Percentiles rank a stretch among this genome's conserved stretches.
Conservation (phyloP, 1,140 invertebrate genomes). For the Diplogasteroides magnus region DNA sequence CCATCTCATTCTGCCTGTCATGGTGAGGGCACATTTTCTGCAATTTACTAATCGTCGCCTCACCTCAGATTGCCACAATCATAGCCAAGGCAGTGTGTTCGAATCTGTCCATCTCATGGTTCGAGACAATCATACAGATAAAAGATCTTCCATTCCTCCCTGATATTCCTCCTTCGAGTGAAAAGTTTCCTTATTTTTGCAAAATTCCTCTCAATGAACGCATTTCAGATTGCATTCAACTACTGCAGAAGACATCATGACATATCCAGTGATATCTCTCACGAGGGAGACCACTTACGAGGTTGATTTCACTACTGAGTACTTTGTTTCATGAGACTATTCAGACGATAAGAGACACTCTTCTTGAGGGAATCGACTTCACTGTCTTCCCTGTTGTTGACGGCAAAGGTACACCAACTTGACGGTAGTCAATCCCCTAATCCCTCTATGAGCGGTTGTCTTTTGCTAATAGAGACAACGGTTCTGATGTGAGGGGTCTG, state of each 20-base stretch:
- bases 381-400: conserved; percentile 51
- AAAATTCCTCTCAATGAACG: background rate
- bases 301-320: no score
- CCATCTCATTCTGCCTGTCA: conserved; percentile 89
- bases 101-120: conserved; percentile 86
- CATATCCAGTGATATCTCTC: conserved; percentile 41
- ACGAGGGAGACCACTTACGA: conserved; percentile 43
- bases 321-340: no score
- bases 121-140: conserved; percentile 95
- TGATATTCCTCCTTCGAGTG: conserved; percentile 52
- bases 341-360: conserved; percentile 39
- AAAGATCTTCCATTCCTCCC: conserved; percentile 73
- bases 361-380: conserved; percentile 44
- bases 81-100: conserved; percentile 88
- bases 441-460: no score
- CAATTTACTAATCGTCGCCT: background rate
- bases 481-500: no score
- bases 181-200: background rate
- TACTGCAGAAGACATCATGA: conserved; percentile 53
- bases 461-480: no score
- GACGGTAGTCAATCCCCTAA: no score
- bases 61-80: conserved; percentile 74
- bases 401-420: conserved; percentile 31
- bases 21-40: conserved; percentile 59
- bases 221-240: conserved; percentile 45